Evolutionary conservation across 2,888 invertebrate species (phyloP).

Genomic region (Oligia fasciuncula): DNA sequence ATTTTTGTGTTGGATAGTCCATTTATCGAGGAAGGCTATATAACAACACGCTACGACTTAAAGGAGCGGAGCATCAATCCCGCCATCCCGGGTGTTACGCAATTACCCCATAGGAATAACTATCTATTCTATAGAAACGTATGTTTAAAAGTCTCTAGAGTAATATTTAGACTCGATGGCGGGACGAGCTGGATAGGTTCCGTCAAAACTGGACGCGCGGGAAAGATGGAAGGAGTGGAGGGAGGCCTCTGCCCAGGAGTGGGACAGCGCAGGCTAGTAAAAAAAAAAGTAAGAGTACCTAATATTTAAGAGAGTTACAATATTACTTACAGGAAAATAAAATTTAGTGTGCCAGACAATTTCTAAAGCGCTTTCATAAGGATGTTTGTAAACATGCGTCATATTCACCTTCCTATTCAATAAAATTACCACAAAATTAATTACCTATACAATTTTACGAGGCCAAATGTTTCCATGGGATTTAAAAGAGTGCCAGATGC

Average conservation of each 20-base stretch:
- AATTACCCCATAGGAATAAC: no score
- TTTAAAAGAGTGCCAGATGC: constrained; percentile 25
- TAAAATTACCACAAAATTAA: constrained; percentile 24
- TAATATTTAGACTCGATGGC: background rate
- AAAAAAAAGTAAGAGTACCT: no score
- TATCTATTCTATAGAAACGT: background rate
- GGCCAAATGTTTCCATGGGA: constrained; percentile 32
- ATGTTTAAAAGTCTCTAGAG: background rate
- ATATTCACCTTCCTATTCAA: constrained; percentile 14
- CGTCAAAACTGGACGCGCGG: no score
- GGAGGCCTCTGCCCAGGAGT: no score
- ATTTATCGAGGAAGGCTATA: no score
- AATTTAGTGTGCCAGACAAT: background rate
- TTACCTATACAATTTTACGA: constrained; percentile 18
- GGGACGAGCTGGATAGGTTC: no score
- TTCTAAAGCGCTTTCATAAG: background rate
- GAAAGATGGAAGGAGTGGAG: no score
- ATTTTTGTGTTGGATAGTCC: no score
- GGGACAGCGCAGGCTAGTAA: no score
- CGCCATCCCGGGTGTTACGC: no score
- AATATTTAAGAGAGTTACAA: background rate
- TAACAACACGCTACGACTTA: no score
- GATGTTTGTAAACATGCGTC: background rate
- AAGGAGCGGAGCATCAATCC: no score
- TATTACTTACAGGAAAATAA: background rate